phyloP scores from a whole-genome alignment of 2,113 vertebrate genomes.

The Scolopax mira region DNA sequence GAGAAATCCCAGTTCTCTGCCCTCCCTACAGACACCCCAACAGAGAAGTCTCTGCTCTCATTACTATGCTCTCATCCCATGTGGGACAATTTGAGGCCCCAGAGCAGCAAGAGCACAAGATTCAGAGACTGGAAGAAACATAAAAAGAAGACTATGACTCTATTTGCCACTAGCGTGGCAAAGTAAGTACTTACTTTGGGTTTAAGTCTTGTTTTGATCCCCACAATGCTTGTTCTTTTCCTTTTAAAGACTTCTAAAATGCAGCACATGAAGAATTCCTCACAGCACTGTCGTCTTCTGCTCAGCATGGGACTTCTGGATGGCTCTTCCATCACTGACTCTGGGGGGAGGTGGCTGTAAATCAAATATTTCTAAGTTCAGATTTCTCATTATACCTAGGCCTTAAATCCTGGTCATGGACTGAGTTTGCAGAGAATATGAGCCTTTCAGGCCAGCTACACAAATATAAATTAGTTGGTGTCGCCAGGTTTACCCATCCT shows the following conservation, averaged over 20 bases:
- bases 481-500: background rate
- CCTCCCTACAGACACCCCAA: too few relatives aligned
- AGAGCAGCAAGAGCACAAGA: background rate
- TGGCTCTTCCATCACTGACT: background rate
- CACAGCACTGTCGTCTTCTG: background rate
- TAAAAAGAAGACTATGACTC: background rate
- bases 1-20: background rate
- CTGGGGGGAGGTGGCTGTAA: background rate
- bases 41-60: background rate
- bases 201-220: background rate
- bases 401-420: background rate
- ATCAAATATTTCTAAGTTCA: background rate
- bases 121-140: background rate
- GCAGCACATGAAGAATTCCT: background rate
- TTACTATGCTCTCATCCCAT: too few relatives aligned
- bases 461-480: background rate
- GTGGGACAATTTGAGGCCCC: background rate
- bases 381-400: background rate
- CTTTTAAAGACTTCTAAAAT: background rate
- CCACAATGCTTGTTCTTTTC: fast-evolving
- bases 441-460: background rate
- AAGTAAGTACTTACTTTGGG: fast-evolving
- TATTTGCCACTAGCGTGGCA: background rate
- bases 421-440: fast-evolving
- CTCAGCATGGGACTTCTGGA: background rate